Base-by-base conservation (phyloP, 92 coral and sea anemone genomes). In the Phenganax marumi region DNA sequence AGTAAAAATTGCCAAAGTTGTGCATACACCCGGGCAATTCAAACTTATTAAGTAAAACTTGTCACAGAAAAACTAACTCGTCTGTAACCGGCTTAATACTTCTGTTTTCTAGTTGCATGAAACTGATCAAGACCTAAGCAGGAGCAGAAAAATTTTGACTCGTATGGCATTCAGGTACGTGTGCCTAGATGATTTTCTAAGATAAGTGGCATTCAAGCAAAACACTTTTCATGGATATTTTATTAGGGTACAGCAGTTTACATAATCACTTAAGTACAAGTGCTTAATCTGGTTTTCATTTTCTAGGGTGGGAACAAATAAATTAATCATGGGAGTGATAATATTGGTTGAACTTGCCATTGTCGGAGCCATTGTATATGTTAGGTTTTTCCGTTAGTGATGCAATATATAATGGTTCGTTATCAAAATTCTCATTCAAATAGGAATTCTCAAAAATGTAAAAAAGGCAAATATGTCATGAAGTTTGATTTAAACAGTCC, bases 291-390 rank as follows among this genome's bases (percentile, higher is more conserved):
- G 2, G 5, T 33, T 33, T 60, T 53, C 75, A 10, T 12, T 48
- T 90, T 80, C 22, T 89, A 95, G 98, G 84, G 87, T 96, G 70
- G 99, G 97, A 49, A 96, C 99, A 76, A 96, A 96, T 92, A 96
- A 96, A 88, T 52, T 96, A 68, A 89, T 96, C 47, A 68, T 96
- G 77, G 82, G 93, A 39, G 69, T 89, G 24, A 88, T 96, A 11
- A 96, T 96, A 63, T 39, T 96, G 26, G 97, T 96, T 48, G 99
- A 96, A 87, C 70, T 96, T 22, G 99, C 86, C 17, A 96, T 96
- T n/a, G 87, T 96, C 55, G 99, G 90, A 22, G 96, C 85, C 2
- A 94, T 92, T 53, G 99, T 92, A 21, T 96, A 96, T 84, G 17
- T 91, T 33, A 88, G 84, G 71, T 95, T 89, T 62, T 74, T 95